Percentiles rank a stretch among this genome's conserved stretches.
phyloP scores from a whole-genome alignment of 1,140 invertebrate genomes.

The Bombus sylvicola region DNA sequence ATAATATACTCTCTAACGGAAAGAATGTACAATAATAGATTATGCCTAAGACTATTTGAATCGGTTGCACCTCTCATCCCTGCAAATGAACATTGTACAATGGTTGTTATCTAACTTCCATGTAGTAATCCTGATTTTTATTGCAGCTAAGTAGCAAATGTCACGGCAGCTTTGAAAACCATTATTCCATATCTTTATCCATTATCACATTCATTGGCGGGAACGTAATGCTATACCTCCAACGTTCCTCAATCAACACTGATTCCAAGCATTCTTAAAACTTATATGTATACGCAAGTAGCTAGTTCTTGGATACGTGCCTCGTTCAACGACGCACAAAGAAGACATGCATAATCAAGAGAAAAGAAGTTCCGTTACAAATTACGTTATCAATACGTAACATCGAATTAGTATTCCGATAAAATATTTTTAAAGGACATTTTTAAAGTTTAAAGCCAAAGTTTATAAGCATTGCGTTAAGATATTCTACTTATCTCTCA shows the following conservation, averaged over 20 bases:
- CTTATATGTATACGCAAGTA: neutral
- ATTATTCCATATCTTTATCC: conserved; percentile 39
- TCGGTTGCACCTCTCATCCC: conserved; percentile 44
- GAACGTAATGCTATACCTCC: conserved; percentile 41
- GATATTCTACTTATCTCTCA: conserved; percentile 39
- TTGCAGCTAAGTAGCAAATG: conserved; percentile 47
- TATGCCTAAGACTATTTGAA: conserved; percentile 49
- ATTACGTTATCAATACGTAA: conserved; percentile 25
- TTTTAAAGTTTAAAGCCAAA: conserved; percentile 46
- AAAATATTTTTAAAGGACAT: conserved; percentile 30
- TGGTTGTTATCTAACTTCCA: neutral
- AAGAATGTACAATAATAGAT: conserved; percentile 53
- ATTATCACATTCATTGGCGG: conserved; percentile 59
- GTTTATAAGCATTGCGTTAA: conserved; percentile 35
- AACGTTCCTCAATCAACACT: conserved; percentile 10
- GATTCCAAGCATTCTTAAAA: neutral
- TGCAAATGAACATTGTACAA: conserved; percentile 35
- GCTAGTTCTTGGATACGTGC: neutral
- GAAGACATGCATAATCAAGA: neutral
- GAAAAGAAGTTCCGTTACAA: conserved; percentile 3
- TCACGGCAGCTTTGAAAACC: conserved; percentile 58
- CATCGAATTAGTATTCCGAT: conserved; percentile 28
- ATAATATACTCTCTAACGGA: conserved; percentile 59
- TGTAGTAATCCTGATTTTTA: conserved; percentile 21
- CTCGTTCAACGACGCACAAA: conserved; percentile 3